Evolutionary conservation across 1,140 invertebrate species (phyloP).

Genomic region (Ptiloglossa arizonensis): DNA sequence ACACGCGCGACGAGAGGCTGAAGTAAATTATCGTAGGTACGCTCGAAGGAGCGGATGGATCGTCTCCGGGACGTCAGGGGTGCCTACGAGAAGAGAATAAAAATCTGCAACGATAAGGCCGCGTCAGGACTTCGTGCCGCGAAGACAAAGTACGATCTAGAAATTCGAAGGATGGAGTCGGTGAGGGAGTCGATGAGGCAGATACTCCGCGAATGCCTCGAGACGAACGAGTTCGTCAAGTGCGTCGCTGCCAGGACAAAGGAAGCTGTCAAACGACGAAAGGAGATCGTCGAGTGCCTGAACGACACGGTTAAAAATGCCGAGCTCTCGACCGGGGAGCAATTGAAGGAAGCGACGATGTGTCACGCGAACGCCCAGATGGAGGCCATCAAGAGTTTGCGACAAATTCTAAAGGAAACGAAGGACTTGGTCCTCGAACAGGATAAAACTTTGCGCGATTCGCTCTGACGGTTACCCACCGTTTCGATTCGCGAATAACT

Average conservation of each 20-base stretch:
- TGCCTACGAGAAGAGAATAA: constrained; percentile 5
- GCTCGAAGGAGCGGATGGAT: constrained; percentile 8
- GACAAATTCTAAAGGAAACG: constrained; percentile 19
- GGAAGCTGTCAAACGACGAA: neutral
- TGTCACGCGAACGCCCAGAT: constrained; percentile 22
- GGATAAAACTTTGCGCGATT: neutral
- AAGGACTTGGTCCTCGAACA: neutral
- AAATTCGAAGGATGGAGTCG: neutral
- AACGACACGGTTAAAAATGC: neutral
- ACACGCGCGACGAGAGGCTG: neutral
- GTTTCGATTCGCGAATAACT: no score
- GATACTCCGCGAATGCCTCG: constrained; percentile 16
- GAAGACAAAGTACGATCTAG: constrained; percentile 1
- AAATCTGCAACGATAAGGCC: constrained; percentile 37
- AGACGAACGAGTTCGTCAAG: constrained; percentile 29
- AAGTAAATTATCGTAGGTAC: constrained; percentile 29
- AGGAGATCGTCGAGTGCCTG: neutral
- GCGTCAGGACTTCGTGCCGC: neutral
- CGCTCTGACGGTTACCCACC: no score
- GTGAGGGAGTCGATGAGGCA: neutral
- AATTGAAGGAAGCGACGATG: neutral
- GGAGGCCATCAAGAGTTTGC: neutral
- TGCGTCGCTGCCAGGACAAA: constrained; percentile 23
- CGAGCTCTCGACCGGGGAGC: neutral
- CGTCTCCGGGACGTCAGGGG: constrained; percentile 11